These are phyloP conservation scores for Malaclemys terrapin DNA, from an alignment of 2,113 vertebrate genomes.

Conservation along the genomic window DNA sequence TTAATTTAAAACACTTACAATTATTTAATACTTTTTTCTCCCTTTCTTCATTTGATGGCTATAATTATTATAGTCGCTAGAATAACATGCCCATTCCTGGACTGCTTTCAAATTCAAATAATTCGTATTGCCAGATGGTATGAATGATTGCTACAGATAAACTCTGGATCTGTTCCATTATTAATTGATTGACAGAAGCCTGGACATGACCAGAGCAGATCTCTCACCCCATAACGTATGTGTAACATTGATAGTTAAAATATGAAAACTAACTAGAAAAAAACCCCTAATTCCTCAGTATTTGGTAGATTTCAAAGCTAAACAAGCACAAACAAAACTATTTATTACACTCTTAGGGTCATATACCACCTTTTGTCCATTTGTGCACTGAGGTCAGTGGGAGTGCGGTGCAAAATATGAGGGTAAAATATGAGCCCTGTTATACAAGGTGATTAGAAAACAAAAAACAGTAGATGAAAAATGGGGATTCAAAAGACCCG, in stretches of 20 bases:
- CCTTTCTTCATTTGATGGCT: constrained; percentile 55
- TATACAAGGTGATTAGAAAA: background rate
- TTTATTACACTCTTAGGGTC: constrained; percentile 50
- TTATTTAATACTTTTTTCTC: constrained; percentile 60
- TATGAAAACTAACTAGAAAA: constrained; percentile 58
- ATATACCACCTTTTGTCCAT: background rate
- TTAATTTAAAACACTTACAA: constrained; percentile 40
- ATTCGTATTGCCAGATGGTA: constrained; percentile 78
- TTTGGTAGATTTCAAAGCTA: constrained; percentile 54
- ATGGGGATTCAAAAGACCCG: constrained; percentile 46
- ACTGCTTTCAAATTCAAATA: constrained; percentile 74
- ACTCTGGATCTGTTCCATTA: constrained; percentile 76
- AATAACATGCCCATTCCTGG: constrained; percentile 72
- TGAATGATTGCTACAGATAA: constrained; percentile 78
- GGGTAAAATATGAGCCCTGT: background rate
- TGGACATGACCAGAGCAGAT: constrained; percentile 56
- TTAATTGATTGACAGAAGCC: constrained; percentile 76
- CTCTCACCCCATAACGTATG: constrained; percentile 23
- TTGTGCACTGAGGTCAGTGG: background rate
- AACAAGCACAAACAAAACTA: constrained; percentile 58
- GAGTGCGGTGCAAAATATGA: background rate
- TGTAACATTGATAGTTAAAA: constrained; percentile 72
- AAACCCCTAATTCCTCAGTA: constrained; percentile 9
- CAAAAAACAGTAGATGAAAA: background rate
- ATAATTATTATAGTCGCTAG: constrained; percentile 66